These are phyloP conservation scores for Blastobasis adustella DNA, from an alignment of 2,888 invertebrate genomes.

Conservation along the genomic window DNA sequence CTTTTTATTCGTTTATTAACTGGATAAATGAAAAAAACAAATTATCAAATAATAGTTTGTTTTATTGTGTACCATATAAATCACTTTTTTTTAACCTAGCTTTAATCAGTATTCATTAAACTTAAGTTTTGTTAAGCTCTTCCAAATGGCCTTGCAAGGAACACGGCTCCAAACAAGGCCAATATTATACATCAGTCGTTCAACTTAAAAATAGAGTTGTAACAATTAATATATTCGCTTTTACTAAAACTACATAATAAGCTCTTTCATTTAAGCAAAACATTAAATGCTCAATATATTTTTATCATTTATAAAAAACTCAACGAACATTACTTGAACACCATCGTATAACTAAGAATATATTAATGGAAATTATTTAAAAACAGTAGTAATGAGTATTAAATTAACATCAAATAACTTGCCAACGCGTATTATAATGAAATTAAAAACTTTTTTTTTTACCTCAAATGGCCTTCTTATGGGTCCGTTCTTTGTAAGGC, in stretches of 20 bases:
- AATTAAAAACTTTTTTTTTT: slow-evolving; percentile 3
- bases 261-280: slow-evolving; percentile 1
- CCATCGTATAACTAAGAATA: slow-evolving; percentile 2
- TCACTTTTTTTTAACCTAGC: slow-evolving; percentile 8
- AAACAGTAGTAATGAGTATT: slow-evolving; percentile 4
- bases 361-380: slow-evolving; percentile 1
- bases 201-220: neutral
- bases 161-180: neutral
- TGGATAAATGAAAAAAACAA: slow-evolving; percentile 12
- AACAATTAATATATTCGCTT: slow-evolving; percentile 1
- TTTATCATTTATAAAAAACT: slow-evolving; percentile 2
- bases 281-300: neutral
- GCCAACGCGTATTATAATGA: slow-evolving; percentile 3
- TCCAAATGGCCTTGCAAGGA: slow-evolving; percentile 19
- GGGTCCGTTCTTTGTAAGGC: slow-evolving; percentile 11
- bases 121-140: slow-evolving; percentile 15
- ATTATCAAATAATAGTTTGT: slow-evolving; percentile 14
- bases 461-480: slow-evolving; percentile 6
- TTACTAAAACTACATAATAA: slow-evolving; percentile 4
- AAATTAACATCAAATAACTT: slow-evolving; percentile 4
- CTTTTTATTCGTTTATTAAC: slow-evolving; percentile 15
- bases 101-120: slow-evolving; percentile 15
- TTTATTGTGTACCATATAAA: slow-evolving; percentile 15
- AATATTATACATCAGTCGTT: neutral
- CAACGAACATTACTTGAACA: slow-evolving; percentile 2